These are phyloP conservation scores for Tupiocoris notatus DNA, from an alignment of 2,888 invertebrate species.

Conservation along the genomic window DNA sequence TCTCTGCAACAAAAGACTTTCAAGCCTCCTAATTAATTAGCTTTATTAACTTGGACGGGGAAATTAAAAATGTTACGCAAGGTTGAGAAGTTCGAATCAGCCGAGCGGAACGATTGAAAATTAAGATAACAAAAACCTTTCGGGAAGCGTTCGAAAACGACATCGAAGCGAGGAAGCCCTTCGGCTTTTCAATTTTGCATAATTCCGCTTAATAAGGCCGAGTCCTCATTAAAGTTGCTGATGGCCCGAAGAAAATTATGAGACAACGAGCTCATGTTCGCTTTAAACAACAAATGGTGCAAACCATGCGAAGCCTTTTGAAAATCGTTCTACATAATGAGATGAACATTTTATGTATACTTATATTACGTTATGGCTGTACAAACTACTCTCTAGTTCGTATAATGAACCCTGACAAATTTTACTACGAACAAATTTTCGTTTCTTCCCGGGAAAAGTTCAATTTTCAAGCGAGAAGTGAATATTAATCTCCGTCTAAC, in stretches of 20 bases:
- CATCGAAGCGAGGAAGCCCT: neutral
- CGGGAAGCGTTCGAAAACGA: neutral
- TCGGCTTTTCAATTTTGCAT: neutral
- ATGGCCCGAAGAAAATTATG: neutral
- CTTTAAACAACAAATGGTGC: neutral
- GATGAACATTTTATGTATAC: too few relatives aligned
- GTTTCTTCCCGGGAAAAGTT: too few relatives aligned
- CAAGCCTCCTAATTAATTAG: neutral
- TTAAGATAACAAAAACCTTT: conserved; percentile 1
- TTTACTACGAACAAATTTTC: too few relatives aligned
- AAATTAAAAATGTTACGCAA: neutral
- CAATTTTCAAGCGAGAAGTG: too few relatives aligned
- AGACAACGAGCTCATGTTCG: neutral
- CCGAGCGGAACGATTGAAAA: conserved; percentile 6
- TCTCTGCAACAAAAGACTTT: neutral
- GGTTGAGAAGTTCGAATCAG: neutral
- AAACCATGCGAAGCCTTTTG: neutral
- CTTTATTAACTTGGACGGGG: neutral
- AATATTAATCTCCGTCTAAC: too few relatives aligned
- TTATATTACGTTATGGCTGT: too few relatives aligned
- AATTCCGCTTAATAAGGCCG: neutral
- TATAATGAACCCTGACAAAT: too few relatives aligned
- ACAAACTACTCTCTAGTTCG: too few relatives aligned
- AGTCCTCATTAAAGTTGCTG: neutral
- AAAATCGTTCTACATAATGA: too few relatives aligned